A percentile compares a stretch with the other conserved stretches of the same genome.
phyloP scores from a whole-genome alignment of 1,140 invertebrate genomes.

The Cotesia chilonis region DNA sequence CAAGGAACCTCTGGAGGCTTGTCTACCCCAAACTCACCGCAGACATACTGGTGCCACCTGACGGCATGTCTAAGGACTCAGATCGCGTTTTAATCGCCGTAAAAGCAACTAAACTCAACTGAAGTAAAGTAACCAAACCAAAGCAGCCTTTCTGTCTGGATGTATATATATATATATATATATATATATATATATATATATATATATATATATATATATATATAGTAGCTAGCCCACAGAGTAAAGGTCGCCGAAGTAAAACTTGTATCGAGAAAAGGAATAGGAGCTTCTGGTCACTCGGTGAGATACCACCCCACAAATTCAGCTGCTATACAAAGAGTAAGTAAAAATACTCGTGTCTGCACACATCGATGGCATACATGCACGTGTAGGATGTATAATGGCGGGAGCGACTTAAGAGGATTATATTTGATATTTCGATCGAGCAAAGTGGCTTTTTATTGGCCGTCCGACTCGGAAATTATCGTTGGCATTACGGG shows the following conservation, averaged over 20 bases:
- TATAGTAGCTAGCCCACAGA: no score
- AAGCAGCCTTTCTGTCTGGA: background rate
- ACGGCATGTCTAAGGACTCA: conserved; percentile 55
- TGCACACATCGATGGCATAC: conserved; percentile 3
- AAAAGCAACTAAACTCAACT: conserved; percentile 53
- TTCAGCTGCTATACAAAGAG: background rate
- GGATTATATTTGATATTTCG: conserved; percentile 66
- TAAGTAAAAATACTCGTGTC: background rate
- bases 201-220: conserved; percentile 21
- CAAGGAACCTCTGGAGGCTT: no score
- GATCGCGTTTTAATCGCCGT: conserved; percentile 59
- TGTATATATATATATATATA: conserved; percentile 8
- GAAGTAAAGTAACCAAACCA: no score
- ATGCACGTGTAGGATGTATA: conserved; percentile 15
- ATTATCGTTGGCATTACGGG: conserved; percentile 55
- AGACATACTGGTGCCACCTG: conserved; percentile 54
- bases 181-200: conserved; percentile 1
- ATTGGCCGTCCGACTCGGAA: conserved; percentile 52
- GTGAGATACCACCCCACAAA: conserved; percentile 37
- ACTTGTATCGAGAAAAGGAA: conserved; percentile 25
- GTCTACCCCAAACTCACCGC: background rate
- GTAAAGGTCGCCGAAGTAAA: conserved; percentile 49
- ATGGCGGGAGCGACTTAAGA: conserved; percentile 56
- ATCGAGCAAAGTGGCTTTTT: conserved; percentile 64
- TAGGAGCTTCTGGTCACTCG: conserved; percentile 27